Percentiles rank a stretch among this genome's conserved stretches.
Conservation (phyloP, 2,113 vertebrate species). For the Chaenogobius annularis region DNA sequence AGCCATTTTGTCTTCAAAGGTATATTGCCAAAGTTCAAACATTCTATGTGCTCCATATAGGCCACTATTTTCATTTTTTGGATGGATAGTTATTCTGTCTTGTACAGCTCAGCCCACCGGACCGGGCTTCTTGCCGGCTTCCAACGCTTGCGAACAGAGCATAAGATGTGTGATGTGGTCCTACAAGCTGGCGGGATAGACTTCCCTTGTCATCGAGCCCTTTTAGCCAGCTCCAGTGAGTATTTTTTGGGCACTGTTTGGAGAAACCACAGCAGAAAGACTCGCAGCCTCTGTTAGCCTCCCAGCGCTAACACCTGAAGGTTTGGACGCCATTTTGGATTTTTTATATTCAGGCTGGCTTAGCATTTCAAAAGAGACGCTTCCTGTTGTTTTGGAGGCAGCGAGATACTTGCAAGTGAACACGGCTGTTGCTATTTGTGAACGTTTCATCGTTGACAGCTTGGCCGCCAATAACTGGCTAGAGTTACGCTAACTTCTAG, state of each 20-base stretch:
- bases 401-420: slow-evolving; percentile 92
- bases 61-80: too few relatives aligned
- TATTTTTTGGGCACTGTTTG: slow-evolving; percentile 95
- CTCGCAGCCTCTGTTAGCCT: slow-evolving; percentile 78
- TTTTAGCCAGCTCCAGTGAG: slow-evolving; percentile 91
- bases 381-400: slow-evolving; percentile 87
- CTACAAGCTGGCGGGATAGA: slow-evolving; percentile 84
- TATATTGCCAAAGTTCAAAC: too few relatives aligned
- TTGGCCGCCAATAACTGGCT: slow-evolving; percentile 83
- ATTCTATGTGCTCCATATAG: too few relatives aligned
- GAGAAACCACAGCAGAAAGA: slow-evolving; percentile 85
- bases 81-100: slow-evolving; percentile 86
- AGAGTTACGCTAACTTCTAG: slow-evolving; percentile 87
- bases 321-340: slow-evolving; percentile 86
- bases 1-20: too few relatives aligned
- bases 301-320: slow-evolving; percentile 79
- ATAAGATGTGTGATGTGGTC: slow-evolving; percentile 88
- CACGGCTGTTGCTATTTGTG: slow-evolving; percentile 84
- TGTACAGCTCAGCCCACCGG: slow-evolving; percentile 87
- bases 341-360: slow-evolving; percentile 96
- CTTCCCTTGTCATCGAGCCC: slow-evolving; percentile 89
- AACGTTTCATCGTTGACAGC: slow-evolving; percentile 83
- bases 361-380: slow-evolving; percentile 80
- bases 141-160: slow-evolving; percentile 84
- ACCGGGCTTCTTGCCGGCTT: slow-evolving; percentile 82